Base-by-base conservation (phyloP, 2,113 vertebrate genomes). In the Hucho hucho region DNA sequence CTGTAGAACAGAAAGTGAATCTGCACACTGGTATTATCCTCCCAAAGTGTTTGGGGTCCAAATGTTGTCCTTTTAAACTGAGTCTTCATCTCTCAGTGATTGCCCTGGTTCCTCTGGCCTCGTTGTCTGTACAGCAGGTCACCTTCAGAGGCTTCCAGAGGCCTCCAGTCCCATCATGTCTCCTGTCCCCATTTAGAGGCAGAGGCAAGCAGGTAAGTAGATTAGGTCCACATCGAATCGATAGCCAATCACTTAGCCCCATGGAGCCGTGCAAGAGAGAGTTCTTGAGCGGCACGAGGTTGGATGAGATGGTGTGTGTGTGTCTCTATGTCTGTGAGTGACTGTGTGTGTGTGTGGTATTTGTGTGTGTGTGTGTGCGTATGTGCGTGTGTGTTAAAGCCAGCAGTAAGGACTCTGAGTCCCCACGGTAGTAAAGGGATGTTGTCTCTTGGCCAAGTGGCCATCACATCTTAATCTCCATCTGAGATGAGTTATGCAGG, bases 191-290 rank as follows among this genome's bases (percentile, higher is more conserved):
- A 65, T 68, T 67, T 56, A 72, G 69, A 67, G 76, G 67, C 12
- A 28, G 64, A 63, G 71, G 72, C 71, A 59, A n/a, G 70, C 86
- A 87, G 81, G 82, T 92, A 93, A 93, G 86, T 89, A 86, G 88
- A 94, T 93, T 93, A 92, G 73, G 79, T 77, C 80, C 75, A 86
- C 75, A 81, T 76, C 53, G 73, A 89, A 94, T 93, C 91, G 77
- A 94, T 93, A 91, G 84, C 80, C 88, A 93, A 93, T 93, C 89
- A 90, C 91, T 93, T 91, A 91, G 79, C 58, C 68, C 75, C 64
- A 12, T 81, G 79, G 82, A 87, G 78, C 32, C 37, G 75, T 80
- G 81, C 79, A 85, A 82, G 73, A 74, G 16, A 65, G 20, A 72
- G 16, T 37, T 58, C 81, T 69, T 59, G 69, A 70, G 75, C 68